Evolutionary conservation across 2,113 vertebrate genomes (phyloP).

Genomic region (Pachyramphus minor): DNA sequence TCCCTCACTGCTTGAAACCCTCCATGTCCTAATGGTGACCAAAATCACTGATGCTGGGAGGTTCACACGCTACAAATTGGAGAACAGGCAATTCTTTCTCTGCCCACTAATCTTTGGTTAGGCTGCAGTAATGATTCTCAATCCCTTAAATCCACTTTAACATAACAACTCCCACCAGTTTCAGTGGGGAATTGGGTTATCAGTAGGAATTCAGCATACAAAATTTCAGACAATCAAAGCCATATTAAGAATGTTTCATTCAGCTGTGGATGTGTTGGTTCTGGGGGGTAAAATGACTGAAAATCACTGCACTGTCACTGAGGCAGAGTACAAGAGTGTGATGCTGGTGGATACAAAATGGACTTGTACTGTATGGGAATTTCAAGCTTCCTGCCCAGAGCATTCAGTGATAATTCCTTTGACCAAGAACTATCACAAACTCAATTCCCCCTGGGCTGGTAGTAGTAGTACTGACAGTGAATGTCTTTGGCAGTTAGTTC

Average conservation of each 20-base stretch:
- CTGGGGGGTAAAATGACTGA: not conserved
- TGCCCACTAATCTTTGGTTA: not conserved
- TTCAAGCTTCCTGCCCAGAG: not conserved
- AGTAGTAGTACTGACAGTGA: not conserved
- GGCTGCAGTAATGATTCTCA: not conserved
- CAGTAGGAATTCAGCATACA: not conserved
- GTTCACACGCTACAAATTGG: accelerated
- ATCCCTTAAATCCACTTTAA: accelerated
- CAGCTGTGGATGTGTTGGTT: not conserved
- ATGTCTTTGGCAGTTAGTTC: not conserved
- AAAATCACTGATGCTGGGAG: not conserved
- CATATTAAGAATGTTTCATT: accelerated
- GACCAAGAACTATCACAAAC: not conserved
- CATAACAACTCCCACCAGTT: accelerated
- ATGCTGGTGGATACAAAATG: not conserved
- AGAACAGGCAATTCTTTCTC: not conserved
- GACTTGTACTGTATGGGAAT: accelerated
- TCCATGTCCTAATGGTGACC: accelerated
- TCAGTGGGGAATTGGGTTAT: accelerated
- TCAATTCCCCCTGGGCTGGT: accelerated
- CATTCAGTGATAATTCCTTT: not conserved
- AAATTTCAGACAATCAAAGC: not conserved
- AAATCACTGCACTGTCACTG: not conserved
- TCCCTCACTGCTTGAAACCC: not conserved
- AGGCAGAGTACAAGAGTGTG: accelerated